Conservation (phyloP, 2,888 invertebrate genomes). For the Glaucopsyche alexis region DNA sequence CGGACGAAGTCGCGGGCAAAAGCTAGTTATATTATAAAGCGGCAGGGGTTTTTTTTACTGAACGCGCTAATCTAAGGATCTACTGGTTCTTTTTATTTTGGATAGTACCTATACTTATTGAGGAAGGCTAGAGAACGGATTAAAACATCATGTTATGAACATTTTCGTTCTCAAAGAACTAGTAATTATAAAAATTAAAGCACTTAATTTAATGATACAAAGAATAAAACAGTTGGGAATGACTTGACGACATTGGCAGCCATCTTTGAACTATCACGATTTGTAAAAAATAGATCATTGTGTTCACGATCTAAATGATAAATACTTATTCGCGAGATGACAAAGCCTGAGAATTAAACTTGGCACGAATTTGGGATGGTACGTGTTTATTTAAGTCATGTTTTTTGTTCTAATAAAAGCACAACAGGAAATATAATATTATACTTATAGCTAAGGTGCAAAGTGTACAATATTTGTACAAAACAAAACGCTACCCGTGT, state of each 20-base stretch:
- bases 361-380: constrained; percentile 4
- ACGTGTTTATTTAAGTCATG: not conserved
- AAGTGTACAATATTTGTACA: not conserved
- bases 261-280: constrained; percentile 26
- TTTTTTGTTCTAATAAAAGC: not conserved
- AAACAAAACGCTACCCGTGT: too few species aligned
- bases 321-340: constrained; percentile 17
- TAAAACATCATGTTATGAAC: too few species aligned
- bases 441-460: not conserved
- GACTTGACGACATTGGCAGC: constrained; percentile 19
- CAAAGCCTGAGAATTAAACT: constrained; percentile 26
- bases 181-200: not conserved
- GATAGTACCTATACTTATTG: too few species aligned
- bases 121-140: too few species aligned
- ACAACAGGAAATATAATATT: not conserved
- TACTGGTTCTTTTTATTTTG: too few species aligned
- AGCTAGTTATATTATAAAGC: too few species aligned
- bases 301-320: constrained; percentile 24
- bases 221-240: constrained; percentile 12
- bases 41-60: too few species aligned
- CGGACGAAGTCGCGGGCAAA: too few species aligned
- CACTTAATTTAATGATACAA: not conserved
- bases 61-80: too few species aligned
- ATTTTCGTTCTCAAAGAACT: not conserved
- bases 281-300: constrained; percentile 28